phyloP scores from a whole-genome alignment of 2,888 invertebrate species.

The Drosophila aldrichi region DNA sequence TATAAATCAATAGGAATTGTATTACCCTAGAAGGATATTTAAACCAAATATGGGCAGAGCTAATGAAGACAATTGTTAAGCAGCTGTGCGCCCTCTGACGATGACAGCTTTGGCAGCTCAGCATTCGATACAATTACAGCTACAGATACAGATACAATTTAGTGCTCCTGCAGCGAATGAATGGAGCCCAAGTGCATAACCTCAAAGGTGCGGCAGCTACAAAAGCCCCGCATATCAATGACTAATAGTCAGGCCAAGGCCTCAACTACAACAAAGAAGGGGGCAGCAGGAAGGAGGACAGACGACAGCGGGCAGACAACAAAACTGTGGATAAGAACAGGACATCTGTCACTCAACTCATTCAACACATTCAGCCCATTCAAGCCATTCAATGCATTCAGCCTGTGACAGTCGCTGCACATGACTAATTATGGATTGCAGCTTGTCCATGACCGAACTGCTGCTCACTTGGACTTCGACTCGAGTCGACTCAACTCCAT shows the following conservation, averaged over 20 bases:
- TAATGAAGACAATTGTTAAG: slow-evolving; percentile 50
- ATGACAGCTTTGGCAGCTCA: slow-evolving; percentile 29
- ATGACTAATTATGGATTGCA: slow-evolving; percentile 77
- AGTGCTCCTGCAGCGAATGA: slow-evolving; percentile 17
- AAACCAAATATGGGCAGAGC: slow-evolving; percentile 34
- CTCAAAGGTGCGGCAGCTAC: slow-evolving; percentile 63
- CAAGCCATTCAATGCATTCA: slow-evolving; percentile 44
- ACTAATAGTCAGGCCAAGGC: slow-evolving; percentile 63
- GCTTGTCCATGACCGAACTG: slow-evolving; percentile 44
- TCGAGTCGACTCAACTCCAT: slow-evolving; percentile 6
- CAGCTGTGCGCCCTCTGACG: slow-evolving; percentile 42
- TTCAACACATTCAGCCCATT: slow-evolving; percentile 63
- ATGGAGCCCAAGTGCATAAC: slow-evolving; percentile 16
- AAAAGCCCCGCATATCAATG: slow-evolving; percentile 66
- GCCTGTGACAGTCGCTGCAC: slow-evolving; percentile 69
- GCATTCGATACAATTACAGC: slow-evolving; percentile 11
- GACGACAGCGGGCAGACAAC: no score
- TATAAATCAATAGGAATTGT: slow-evolving; percentile 18
- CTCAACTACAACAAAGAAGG: slow-evolving; percentile 38
- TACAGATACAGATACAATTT: slow-evolving; percentile 16
- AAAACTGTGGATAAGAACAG: slow-evolving; percentile 37
- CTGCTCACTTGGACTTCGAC: slow-evolving; percentile 21
- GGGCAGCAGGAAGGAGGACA: neutral
- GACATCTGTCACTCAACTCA: slow-evolving; percentile 77
- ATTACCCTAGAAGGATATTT: slow-evolving; percentile 20